Percentiles rank a stretch among this genome's conserved stretches.
phyloP scores from a whole-genome alignment of 2,797 vertebrate species.

The Clarias platycephalus region DNA sequence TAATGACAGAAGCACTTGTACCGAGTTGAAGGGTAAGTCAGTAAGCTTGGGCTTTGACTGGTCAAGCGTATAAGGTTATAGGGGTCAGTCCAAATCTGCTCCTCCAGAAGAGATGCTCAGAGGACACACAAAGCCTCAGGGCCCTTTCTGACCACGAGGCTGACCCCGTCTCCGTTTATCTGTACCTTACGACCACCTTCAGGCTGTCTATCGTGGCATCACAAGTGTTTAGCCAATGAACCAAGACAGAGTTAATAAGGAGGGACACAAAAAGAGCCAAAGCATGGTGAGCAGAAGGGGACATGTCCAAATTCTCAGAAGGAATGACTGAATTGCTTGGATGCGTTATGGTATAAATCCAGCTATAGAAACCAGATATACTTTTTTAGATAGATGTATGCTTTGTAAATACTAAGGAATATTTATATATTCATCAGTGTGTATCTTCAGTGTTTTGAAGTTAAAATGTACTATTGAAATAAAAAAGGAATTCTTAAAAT shows the following conservation, averaged over 20 bases:
- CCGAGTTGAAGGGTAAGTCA: slow-evolving; percentile 41
- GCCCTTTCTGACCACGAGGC: slow-evolving; percentile 21
- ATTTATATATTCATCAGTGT: slow-evolving; percentile 62
- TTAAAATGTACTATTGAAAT: slow-evolving; percentile 47
- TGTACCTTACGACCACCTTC: slow-evolving; percentile 30
- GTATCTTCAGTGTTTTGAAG: slow-evolving; percentile 42
- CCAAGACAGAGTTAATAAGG: slow-evolving; percentile 33
- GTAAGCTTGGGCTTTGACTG: slow-evolving; percentile 19
- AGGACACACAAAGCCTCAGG: slow-evolving; percentile 40
- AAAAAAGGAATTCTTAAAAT: slow-evolving; percentile 42
- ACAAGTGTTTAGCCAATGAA: slow-evolving; percentile 38
- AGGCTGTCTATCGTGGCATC: slow-evolving; percentile 33
- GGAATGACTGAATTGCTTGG: slow-evolving; percentile 11
- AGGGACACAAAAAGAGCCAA: slow-evolving; percentile 24
- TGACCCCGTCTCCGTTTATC: slow-evolving; percentile 37
- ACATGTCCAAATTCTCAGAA: slow-evolving; percentile 45
- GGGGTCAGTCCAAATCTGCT: slow-evolving; percentile 30
- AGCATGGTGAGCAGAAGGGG: slow-evolving; percentile 24
- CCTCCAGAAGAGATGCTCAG: slow-evolving; percentile 28
- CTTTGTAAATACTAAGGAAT: slow-evolving; percentile 66
- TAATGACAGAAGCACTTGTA: slow-evolving; percentile 63
- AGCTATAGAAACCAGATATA: slow-evolving; percentile 35
- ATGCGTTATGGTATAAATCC: slow-evolving; percentile 24
- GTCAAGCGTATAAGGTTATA: slow-evolving; percentile 25
- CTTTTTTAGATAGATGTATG: slow-evolving; percentile 47